Evolutionary conservation across 1,140 invertebrate species (phyloP).

Genomic region (Zaprionus taronus): DNA sequence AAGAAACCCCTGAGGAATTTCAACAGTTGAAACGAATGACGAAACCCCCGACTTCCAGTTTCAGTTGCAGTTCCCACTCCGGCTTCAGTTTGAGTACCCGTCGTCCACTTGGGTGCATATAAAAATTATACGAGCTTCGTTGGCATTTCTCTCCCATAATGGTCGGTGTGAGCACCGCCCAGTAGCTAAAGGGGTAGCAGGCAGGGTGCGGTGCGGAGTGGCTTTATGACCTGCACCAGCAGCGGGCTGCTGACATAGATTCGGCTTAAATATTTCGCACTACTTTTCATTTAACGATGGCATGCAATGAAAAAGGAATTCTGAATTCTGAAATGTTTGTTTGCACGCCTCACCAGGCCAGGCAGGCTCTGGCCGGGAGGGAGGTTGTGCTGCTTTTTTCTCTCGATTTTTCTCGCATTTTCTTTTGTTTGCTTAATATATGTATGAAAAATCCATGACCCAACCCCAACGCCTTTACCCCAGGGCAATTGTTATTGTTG

Average conservation of each 20-base stretch:
- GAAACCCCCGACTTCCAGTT: background rate
- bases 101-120: conserved; percentile 8
- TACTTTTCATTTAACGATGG: conserved; percentile 72
- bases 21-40: background rate
- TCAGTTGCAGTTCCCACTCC: background rate
- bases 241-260: conserved; percentile 67
- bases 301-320: conserved; percentile 67
- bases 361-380: background rate
- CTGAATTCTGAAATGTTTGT: conserved; percentile 53
- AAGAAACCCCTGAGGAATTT: background rate
- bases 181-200: background rate
- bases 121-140: conserved; percentile 38
- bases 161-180: background rate
- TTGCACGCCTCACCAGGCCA: conserved; percentile 19
- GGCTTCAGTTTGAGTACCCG: background rate
- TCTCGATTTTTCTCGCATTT: conserved; percentile 39
- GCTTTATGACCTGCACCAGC: conserved; percentile 24
- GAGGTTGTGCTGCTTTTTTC: background rate
- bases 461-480: conserved; percentile 23
- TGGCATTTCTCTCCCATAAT: conserved; percentile 21
- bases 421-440: conserved; percentile 70
- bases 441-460: conserved; percentile 21
- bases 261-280: conserved; percentile 70
- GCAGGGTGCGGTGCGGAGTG: background rate
- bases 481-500: conserved; percentile 16